phyloP scores from a whole-genome alignment of 1,140 invertebrate species.

The Sipha flava region DNA sequence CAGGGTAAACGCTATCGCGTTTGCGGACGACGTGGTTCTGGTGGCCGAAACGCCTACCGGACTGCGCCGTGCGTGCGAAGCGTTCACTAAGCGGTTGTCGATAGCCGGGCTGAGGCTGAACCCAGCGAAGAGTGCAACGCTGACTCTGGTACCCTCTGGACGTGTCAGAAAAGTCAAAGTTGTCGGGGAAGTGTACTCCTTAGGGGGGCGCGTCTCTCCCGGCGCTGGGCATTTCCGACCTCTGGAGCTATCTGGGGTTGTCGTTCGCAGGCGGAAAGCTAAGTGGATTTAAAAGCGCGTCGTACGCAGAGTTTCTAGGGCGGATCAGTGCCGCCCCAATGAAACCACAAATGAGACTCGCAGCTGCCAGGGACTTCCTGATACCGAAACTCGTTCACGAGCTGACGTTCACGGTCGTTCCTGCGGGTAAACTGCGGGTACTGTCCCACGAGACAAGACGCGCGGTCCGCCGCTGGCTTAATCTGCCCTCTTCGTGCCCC shows the following conservation, averaged over 20 bases:
- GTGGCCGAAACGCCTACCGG: neutral
- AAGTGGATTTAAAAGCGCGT: accelerated
- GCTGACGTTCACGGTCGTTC: neutral
- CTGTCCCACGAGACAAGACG: neutral
- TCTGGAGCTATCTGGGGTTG: neutral
- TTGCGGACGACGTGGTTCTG: neutral
- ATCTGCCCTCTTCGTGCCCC: neutral
- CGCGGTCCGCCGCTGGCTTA: neutral
- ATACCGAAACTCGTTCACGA: neutral
- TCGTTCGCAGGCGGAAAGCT: neutral
- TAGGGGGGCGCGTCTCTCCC: neutral
- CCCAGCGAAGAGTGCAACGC: neutral
- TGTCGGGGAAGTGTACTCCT: neutral
- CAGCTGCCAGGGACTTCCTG: neutral
- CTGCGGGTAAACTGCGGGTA: neutral
- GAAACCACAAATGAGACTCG: neutral
- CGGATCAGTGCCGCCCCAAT: neutral
- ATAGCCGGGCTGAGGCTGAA: neutral
- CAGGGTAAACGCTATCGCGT: neutral
- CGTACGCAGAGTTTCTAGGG: neutral
- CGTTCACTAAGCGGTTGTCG: neutral
- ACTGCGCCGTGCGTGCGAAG: neutral
- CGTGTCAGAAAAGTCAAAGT: neutral
- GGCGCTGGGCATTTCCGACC: accelerated
- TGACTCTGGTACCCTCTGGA: neutral